phyloP scores from a whole-genome alignment of 2,797 vertebrate genomes.

The Cetoscarus ocellatus region DNA sequence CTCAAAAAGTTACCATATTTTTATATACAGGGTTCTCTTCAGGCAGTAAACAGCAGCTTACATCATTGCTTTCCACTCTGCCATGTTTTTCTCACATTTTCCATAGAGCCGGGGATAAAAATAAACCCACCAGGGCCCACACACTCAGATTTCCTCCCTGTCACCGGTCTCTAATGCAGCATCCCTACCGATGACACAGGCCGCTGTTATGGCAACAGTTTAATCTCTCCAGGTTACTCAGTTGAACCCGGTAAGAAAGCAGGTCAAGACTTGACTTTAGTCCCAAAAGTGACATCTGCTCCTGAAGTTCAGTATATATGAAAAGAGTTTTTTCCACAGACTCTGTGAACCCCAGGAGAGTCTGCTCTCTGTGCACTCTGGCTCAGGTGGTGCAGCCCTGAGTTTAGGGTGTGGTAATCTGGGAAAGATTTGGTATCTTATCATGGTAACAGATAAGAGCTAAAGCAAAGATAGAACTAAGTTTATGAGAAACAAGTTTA shows the following conservation, averaged over 20 bases:
- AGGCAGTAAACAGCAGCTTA: constrained; percentile 5
- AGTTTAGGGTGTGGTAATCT: constrained; percentile 21
- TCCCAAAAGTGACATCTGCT: constrained; percentile 29
- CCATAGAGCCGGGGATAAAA: constrained; percentile 46
- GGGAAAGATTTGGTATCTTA: constrained; percentile 33
- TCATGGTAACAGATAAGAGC: constrained; percentile 33
- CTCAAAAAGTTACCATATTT: too few species aligned
- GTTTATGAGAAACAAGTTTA: too few species aligned
- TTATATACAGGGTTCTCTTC: too few species aligned
- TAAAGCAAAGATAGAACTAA: neutral
- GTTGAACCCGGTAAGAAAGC: constrained; percentile 16
- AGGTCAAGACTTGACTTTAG: constrained; percentile 38
- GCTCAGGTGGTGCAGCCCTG: neutral
- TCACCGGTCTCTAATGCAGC: constrained; percentile 26
- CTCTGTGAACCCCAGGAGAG: constrained; percentile 28
- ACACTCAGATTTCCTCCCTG: constrained; percentile 11
- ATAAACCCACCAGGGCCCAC: constrained; percentile 56
- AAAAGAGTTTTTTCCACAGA: constrained; percentile 33
- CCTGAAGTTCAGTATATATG: neutral
- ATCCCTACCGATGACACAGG: constrained; percentile 21
- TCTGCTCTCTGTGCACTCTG: constrained; percentile 16
- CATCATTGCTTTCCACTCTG: constrained; percentile 34
- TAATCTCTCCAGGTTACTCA: constrained; percentile 33
- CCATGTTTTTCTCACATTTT: constrained; percentile 50
- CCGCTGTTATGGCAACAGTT: constrained; percentile 52